These are phyloP conservation scores for Zosterops japonicus DNA, from an alignment of 2,113 vertebrate species.

Conservation along the genomic window DNA sequence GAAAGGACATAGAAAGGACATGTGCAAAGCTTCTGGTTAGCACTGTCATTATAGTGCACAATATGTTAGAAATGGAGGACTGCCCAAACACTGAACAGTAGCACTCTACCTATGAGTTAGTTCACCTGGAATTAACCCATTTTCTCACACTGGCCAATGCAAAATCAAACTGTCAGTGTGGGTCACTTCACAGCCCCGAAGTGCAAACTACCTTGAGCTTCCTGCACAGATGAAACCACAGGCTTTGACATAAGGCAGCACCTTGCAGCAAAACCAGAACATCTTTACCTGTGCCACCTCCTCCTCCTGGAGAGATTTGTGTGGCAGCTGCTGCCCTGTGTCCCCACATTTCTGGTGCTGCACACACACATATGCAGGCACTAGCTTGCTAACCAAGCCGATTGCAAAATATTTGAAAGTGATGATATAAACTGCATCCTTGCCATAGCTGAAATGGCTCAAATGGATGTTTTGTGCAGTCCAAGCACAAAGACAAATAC, in stretches of 20 bases:
- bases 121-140: background rate
- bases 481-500: background rate
- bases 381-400: background rate
- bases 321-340: background rate
- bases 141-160: background rate
- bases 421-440: background rate
- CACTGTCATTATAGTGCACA: background rate
- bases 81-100: background rate
- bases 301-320: rapidly evolving
- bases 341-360: background rate
- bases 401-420: background rate
- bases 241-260: background rate
- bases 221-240: background rate
- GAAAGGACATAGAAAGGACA: background rate
- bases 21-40: background rate
- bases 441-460: background rate
- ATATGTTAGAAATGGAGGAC: background rate
- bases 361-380: background rate
- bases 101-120: background rate
- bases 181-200: background rate
- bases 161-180: background rate
- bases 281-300: background rate
- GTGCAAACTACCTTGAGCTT: background rate
- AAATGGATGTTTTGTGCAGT: background rate
- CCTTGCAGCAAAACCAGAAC: background rate